These are phyloP conservation scores for Rhinolophus sinicus DNA, from an alignment of 2,113 vertebrate genomes.

Conservation along the genomic window DNA sequence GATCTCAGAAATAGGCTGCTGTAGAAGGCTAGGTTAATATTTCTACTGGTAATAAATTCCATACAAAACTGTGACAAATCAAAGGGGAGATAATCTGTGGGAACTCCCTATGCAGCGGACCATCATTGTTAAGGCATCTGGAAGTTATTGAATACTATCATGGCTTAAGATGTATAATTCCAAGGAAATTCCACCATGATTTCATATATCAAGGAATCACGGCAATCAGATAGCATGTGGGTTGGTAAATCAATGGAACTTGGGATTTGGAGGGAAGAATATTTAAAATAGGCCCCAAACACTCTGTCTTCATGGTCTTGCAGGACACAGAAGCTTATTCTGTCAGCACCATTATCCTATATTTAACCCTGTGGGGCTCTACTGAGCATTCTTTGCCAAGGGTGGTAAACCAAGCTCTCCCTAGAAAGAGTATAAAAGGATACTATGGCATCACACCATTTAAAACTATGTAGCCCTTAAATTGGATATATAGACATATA, in stretches of 20 bases:
- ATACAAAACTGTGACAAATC: constrained; percentile 70
- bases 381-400: neutral
- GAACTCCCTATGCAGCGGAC: constrained; percentile 11
- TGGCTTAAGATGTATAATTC: constrained; percentile 60
- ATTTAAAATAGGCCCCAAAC: neutral
- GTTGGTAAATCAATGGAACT: constrained; percentile 35
- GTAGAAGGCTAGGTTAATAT: constrained; percentile 60
- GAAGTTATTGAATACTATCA: constrained; percentile 65
- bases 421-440: neutral
- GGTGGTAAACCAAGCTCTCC: constrained; percentile 34
- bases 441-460: neutral
- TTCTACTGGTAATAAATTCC: constrained; percentile 67
- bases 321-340: constrained; percentile 45
- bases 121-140: constrained; percentile 76
- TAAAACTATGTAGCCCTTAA: neutral
- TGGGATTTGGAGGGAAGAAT: neutral
- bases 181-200: constrained; percentile 73
- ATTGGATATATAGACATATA: too few species aligned
- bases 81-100: constrained; percentile 67
- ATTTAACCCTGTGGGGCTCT: neutral
- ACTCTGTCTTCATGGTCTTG: neutral
- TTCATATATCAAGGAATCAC: constrained; percentile 41
- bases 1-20: constrained; percentile 10
- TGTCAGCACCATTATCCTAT: constrained; percentile 8
- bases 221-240: constrained; percentile 47